Conservation (phyloP, 1,140 invertebrate species). For the Cherax destructor region DNA sequence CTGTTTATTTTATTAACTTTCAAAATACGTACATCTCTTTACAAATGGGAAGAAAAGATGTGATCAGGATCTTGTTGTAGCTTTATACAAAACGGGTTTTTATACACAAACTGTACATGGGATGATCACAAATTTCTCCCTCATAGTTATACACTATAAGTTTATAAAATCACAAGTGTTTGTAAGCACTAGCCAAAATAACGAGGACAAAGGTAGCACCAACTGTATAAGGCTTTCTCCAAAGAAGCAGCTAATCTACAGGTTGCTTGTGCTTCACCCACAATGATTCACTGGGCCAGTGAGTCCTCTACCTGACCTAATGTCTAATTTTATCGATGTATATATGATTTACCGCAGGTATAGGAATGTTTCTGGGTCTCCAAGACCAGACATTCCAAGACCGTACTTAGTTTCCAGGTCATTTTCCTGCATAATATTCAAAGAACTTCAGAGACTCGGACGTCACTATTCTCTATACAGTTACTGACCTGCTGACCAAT, state of each 20-base stretch:
- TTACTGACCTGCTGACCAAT: no score
- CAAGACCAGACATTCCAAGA: no score
- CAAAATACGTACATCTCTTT: slow-evolving; percentile 40
- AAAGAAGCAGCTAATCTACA: slow-evolving; percentile 22
- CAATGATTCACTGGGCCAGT: background rate
- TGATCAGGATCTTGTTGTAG: slow-evolving; percentile 16
- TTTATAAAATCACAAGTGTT: slow-evolving; percentile 23
- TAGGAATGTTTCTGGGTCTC: no score
- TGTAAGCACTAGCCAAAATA: slow-evolving; percentile 34
- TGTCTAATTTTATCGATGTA: background rate
- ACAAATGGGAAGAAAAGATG: slow-evolving; percentile 31
- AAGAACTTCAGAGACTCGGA: no score
- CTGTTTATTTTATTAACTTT: slow-evolving; percentile 23
- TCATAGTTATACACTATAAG: slow-evolving; percentile 29
- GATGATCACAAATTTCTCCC: slow-evolving; percentile 23
- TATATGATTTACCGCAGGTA: no score
- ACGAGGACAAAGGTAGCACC: slow-evolving; percentile 35
- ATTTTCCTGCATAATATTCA: no score
- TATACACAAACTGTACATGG: slow-evolving; percentile 25
- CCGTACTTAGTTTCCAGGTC: no score
- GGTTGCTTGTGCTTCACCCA: slow-evolving; percentile 16
- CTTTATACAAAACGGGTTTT: slow-evolving; percentile 23
- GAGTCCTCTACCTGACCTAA: background rate
- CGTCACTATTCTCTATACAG: no score
- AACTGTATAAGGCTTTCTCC: slow-evolving; percentile 36